Evolutionary conservation across 2,113 vertebrate species (phyloP).

Genomic region (Butorides virescens): DNA sequence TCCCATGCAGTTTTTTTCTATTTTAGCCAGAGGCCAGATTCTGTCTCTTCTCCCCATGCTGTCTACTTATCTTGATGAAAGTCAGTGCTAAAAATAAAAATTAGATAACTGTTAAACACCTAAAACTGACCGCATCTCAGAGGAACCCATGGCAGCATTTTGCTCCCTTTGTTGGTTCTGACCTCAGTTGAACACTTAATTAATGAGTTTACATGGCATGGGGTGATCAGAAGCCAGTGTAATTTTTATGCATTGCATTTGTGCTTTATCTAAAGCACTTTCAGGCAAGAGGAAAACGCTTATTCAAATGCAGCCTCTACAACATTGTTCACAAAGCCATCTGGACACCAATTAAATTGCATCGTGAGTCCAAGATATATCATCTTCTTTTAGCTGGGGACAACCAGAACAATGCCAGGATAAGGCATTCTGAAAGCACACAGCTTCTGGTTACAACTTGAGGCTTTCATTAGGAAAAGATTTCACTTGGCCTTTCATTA

Average conservation of each 20-base stretch:
- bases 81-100: not conserved
- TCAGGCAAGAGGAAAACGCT: not conserved
- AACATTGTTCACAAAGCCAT: not conserved
- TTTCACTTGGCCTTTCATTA: not conserved
- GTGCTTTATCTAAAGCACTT: not conserved
- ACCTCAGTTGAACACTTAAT: not conserved
- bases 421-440: not conserved
- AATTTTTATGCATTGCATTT: not conserved
- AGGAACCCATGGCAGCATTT: not conserved
- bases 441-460: not conserved
- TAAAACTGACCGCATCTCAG: not conserved
- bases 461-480: not conserved
- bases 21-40: not conserved
- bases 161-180: not conserved
- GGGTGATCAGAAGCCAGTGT: not conserved
- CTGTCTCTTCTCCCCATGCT: not conserved
- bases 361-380: not conserved
- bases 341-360: constrained; percentile 6
- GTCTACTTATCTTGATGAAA: not conserved
- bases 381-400: not conserved
- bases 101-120: not conserved
- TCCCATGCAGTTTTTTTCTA: not conserved
- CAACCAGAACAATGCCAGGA: not conserved
- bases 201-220: not conserved
- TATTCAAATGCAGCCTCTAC: not conserved